Evolutionary conservation across 2,113 vertebrate genomes (phyloP).

Genomic region (Entomyzon cyanotis): DNA sequence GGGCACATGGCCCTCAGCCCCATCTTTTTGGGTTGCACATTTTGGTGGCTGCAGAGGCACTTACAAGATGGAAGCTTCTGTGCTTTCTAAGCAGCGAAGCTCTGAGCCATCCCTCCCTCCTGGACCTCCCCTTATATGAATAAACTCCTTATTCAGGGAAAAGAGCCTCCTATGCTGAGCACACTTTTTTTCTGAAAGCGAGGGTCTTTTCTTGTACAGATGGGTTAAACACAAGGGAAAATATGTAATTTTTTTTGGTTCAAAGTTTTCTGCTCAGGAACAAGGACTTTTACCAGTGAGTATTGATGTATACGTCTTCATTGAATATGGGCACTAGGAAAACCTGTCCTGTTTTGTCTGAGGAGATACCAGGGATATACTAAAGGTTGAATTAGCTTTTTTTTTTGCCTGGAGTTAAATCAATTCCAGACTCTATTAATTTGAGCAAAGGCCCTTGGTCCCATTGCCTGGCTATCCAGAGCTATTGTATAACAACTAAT

Average conservation of each 20-base stretch:
- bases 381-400: neutral
- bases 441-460: constrained; percentile 29
- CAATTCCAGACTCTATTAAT: constrained; percentile 51
- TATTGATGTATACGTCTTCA: neutral
- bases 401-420: neutral
- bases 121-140: neutral
- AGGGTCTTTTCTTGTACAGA: neutral
- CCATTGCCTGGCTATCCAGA: constrained; percentile 10
- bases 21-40: neutral
- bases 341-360: neutral
- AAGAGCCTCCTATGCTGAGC: neutral
- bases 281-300: neutral
- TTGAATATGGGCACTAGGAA: neutral
- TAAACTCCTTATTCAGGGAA: neutral
- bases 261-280: neutral
- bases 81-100: neutral
- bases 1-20: rapidly evolving
- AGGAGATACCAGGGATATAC: neutral
- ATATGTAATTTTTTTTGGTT: neutral
- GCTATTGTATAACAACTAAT: constrained; percentile 71
- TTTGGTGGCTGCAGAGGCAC: rapidly evolving
- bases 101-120: neutral
- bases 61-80: neutral
- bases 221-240: neutral
- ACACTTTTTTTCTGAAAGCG: neutral